Evolutionary conservation across 1,140 invertebrate genomes (phyloP), one percentile per base, ranked within the genome.

Genomic region (Spodoptera litura): DNA sequence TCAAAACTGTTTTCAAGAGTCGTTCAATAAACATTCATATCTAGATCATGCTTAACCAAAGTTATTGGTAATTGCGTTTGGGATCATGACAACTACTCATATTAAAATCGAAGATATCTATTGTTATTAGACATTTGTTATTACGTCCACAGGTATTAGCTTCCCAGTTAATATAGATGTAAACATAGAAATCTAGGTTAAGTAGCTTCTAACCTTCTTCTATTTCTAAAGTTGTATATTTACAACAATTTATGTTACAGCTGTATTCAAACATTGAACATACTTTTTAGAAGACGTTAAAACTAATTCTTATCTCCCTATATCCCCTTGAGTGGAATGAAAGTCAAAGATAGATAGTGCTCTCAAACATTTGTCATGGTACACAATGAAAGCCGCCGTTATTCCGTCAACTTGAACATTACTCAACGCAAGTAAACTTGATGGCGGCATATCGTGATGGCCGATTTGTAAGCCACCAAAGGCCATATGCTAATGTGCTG

Each of bases 401-500:
- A 59, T 75, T 75, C 58, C 20, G 25, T 70, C 44, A 70, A 70
- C 66, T 52, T 52, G 66, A 12, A 70, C 49, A 70, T 75, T 75
- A 75, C 72, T 52, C 72, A 75, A 75, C 49, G 56, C 62, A 75
- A 79, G 66, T 74, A 72, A 78, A 81, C 31, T 68, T 20, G 74
- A 56, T 52, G 52, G 55, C 70, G 58, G 31, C 27, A 35, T 64
- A 75, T 61, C 56, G 15, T 58, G 44, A 52, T 52, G 49, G 58
- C 64, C 31, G 58, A 61, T 59, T 64, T 61, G 38, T 70, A 79
- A 55, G 38, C 59, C 81, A 74, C 62, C 78, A 87, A 87, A 89
- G 84, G 87, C 84, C 87, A 72, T 86, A 87, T 90, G 85, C 64
- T 83, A 87, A 90, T 86, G 80, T 52, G 78, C 71, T 77, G 62